These are phyloP conservation scores for Cinclus mexicanus DNA, from an alignment of 2,113 vertebrate species.

Conservation along the genomic window DNA sequence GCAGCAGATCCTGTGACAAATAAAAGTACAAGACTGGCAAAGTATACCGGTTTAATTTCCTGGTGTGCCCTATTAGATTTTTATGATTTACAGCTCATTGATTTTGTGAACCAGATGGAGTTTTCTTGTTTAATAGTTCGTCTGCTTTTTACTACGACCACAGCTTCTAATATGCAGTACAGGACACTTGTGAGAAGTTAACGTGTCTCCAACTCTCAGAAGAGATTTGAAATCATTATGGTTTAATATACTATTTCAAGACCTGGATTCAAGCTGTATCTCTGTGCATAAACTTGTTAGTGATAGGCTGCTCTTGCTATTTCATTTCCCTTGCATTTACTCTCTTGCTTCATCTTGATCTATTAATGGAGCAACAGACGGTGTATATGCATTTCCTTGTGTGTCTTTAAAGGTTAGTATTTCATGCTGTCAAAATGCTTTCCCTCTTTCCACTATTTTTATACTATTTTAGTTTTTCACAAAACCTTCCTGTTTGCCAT, in stretches of 20 bases:
- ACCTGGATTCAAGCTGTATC: neutral
- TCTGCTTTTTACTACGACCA: neutral
- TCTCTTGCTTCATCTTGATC: conserved; percentile 41
- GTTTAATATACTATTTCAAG: conserved; percentile 44
- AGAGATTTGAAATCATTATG: conserved; percentile 17
- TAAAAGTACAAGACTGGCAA: neutral
- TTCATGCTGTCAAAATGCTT: neutral
- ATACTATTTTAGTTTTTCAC: neutral
- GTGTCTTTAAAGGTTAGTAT: neutral
- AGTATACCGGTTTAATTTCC: neutral
- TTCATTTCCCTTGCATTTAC: conserved; percentile 5
- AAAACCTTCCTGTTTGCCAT: neutral
- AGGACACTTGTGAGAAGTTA: conserved; percentile 35
- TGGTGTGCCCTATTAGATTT: neutral
- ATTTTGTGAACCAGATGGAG: neutral
- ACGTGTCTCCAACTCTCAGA: neutral
- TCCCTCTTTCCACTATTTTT: neutral
- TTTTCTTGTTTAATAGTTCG: neutral
- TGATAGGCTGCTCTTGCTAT: conserved; percentile 13
- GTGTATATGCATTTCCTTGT: neutral
- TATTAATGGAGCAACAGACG: conserved; percentile 5
- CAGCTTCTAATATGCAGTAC: conserved; percentile 34
- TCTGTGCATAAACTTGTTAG: conserved; percentile 2
- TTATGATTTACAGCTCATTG: neutral
- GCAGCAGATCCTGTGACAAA: neutral